Base-by-base conservation (phyloP, 2,113 vertebrate genomes). In the Sus scrofa region DNA sequence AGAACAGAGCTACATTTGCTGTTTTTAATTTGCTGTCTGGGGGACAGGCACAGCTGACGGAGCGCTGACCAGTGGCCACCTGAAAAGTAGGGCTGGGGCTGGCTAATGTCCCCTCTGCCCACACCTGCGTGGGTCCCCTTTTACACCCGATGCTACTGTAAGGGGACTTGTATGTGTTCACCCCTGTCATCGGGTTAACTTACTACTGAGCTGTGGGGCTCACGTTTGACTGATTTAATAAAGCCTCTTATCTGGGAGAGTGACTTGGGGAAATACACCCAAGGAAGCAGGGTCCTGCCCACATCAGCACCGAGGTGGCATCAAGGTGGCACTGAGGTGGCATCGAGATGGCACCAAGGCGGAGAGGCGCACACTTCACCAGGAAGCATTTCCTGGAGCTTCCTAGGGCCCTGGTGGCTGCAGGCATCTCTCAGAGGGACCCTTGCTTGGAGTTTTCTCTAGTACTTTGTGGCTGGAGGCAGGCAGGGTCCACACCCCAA, bases 1-100 rank as follows among this genome's bases (percentile, higher is more conserved):
- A 94, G 98, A 98, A 98, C 95, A 98, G 98, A 92, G 96, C 98
- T 91, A 97, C 98, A 95, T 98, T 98, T 94, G 98, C 96, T 30
- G 95, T 96, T 98, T 96, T 94, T 97, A 98, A 97, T 98, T 96
- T 97, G 98, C 97, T 88, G 97, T 98, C 98, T 98, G 98, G 97
- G 81, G 7, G 94, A 88, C 94, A 96, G 96, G 97, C 97, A 84
- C 98, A 97, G 98, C 98, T 97, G 98, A 98, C 89, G 77, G 92
- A 32, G 92, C 54, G 92, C 95, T 95, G 98, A 96, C 91, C 96
- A 94, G 81, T 39, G 93, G 95, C 97, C 98, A 98, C 98, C 98
- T 96, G 98, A 98, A 97, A 96, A 98, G 94, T 12, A 78, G 2
- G 60, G 92, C 92, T 27, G 2, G 6, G 67, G 65, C 85, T 44